Evolutionary conservation across 2,797 vertebrate genomes (phyloP), one percentile per base, ranked within the genome.

Genomic region (Prunella strophiata): DNA sequence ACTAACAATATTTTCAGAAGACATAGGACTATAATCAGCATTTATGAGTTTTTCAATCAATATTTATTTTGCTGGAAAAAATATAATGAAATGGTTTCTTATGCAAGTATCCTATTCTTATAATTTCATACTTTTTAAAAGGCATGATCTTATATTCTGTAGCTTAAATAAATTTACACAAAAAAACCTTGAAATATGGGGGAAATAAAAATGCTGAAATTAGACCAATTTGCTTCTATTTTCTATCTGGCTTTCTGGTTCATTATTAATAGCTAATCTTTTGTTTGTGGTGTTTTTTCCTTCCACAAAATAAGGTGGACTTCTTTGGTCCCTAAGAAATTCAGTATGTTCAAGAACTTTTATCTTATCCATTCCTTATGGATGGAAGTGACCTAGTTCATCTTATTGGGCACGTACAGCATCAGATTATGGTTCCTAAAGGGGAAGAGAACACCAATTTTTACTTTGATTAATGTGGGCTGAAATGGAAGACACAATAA

Each of bases 391-490:
- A 66, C 13, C 5, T 59, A 19, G 3, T 15, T 63, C 5, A 27
- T 54, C 14, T 36, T 50, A 45, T 0, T 30, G 27, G 38, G 9
- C 26, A 11, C 2, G 2, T 42, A 13, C 21, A 34, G 51, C 21
- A n/a, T 34, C 26, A 42, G 19, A n/a, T 13, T 76, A 30, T 32
- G 7, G 6, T 34, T 85, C 11, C 30, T 80, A 50, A 76, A 59
- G 8, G 17, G 7, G 12, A 1, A 12, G n/a, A 36, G 34, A 51
- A 21, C 13, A 43, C 2, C 3, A 16, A 0, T 22, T 22, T 68
- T 82, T 88, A 42, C 5, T 48, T 52, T 6, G 9, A 34, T 65
- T 59, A 15, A 62, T 90, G 82, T 66, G 10, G 15, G 1, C 2
- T 47, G 21, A 83, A 57, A 71, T 61, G 13, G 26, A 80, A 61